Conservation (phyloP, 1,140 invertebrate genomes). For the Zaprionus camerounensis region DNA sequence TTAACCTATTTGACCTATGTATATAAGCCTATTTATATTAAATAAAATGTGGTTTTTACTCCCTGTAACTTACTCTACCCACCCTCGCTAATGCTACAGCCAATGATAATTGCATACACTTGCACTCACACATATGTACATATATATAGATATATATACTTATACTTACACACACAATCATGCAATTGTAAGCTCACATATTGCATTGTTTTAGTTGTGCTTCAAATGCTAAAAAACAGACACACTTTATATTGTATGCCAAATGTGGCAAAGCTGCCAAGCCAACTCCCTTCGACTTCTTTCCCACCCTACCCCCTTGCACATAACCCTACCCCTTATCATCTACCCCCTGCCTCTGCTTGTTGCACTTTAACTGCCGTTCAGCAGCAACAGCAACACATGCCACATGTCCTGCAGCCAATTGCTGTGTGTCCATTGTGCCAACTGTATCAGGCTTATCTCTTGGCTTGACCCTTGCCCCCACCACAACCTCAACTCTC, state of each 20-base stretch:
- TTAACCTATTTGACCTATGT: no score
- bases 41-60: not conserved
- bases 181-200: conserved; percentile 3
- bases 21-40: not conserved
- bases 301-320: not conserved
- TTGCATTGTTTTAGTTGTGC: conserved; percentile 54
- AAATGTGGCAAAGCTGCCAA: conserved; percentile 39
- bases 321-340: not conserved
- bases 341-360: not conserved
- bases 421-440: conserved; percentile 44
- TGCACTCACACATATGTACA: not conserved
- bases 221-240: conserved; percentile 63
- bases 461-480: conserved; percentile 41
- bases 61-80: not conserved
- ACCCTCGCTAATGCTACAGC: conserved; percentile 23
- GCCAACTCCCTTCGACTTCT: not conserved
- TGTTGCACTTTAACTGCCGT: conserved; percentile 52
- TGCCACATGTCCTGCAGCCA: conserved; percentile 53
- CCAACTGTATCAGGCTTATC: conserved; percentile 50
- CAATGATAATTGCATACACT: conserved; percentile 33
- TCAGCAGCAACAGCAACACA: conserved; percentile 8
- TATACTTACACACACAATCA: not conserved
- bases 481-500: conserved; percentile 20
- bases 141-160: not conserved
- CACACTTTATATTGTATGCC: conserved; percentile 64